Evolutionary conservation across 2,113 vertebrate species (phyloP), one percentile per base, ranked within the genome.

Genomic region (Lamprotornis superbus): DNA sequence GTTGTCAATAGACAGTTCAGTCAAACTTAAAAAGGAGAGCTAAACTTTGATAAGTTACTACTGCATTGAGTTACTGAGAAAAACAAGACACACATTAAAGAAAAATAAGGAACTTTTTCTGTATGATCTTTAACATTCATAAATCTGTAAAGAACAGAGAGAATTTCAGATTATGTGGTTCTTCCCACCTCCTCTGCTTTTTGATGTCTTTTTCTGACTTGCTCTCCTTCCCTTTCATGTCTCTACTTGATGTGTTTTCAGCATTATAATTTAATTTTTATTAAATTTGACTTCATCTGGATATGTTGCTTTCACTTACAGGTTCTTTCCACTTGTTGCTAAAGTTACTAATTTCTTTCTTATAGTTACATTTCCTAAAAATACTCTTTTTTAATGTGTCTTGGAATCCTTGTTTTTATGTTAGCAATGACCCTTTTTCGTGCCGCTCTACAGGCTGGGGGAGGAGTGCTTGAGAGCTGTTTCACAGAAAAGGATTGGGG

Each of bases 101-200:
- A 37, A 47, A 61, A 27, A 24, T 5, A 12, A 59, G 1, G n/a
- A 39, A 19, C 1, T 7, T 65, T 53, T 84, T 80, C 33, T 86
- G 3, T 81, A 20, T 75, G 28, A 37, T 85, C 44, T 78, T 84
- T 56, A 87, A 71, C 20, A 50, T 70, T 60, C 60, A 60, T 61
- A 83, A 70, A 57, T 67, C 77, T 94, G 49, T 84, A 87, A 87
- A 90, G 80, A 92, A 92, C 60, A 92, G 76, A 91, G 53, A 65
- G 69, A 91, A 94, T 94, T 94, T 90, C 28, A 76, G 47, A 93
- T 89, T 52, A 71, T 52, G n/a, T 14, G 87, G 22, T 78, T 89
- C 44, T 75, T 87, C 35, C 35, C 11, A 55, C 40, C 35, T 81
- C 11, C 11, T 71, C 30, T 90, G 57, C 35, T 56, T 83, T 93